phyloP scores from a whole-genome alignment of 2,888 invertebrate genomes.

The Tillus elongatus region DNA sequence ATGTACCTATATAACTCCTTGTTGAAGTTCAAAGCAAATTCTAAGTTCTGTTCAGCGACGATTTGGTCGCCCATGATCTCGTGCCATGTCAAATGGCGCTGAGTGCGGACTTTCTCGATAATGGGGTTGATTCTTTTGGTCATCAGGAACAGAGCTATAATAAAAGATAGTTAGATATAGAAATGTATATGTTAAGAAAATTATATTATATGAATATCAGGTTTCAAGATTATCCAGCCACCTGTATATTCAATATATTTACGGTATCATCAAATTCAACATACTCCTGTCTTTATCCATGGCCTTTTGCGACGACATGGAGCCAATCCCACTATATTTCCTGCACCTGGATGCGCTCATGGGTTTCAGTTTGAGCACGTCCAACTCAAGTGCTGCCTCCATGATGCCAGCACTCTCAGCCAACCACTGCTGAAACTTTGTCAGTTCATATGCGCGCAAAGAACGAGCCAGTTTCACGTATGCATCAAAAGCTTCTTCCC shows the following conservation, averaged over 20 bases:
- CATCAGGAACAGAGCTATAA: slow-evolving; percentile 12
- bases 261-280: too few species aligned
- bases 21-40: slow-evolving; percentile 60
- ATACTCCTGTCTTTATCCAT: too few species aligned
- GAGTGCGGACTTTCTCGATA: slow-evolving; percentile 30
- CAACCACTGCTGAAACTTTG: slow-evolving; percentile 63
- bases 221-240: too few species aligned
- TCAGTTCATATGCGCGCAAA: slow-evolving; percentile 67
- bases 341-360: too few species aligned
- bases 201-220: too few species aligned
- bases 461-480: slow-evolving; percentile 67
- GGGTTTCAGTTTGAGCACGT: slow-evolving; percentile 56
- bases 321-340: too few species aligned
- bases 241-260: too few species aligned
- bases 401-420: slow-evolving; percentile 54
- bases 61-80: slow-evolving; percentile 60
- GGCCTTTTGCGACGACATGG: too few species aligned
- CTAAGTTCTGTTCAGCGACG: slow-evolving; percentile 56
- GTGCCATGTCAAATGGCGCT: slow-evolving; percentile 50
- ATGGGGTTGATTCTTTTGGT: slow-evolving; percentile 23
- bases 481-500: slow-evolving; percentile 66
- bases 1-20: slow-evolving; percentile 56
- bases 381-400: slow-evolving; percentile 59
- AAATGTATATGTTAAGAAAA: too few species aligned
- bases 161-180: too few species aligned